Evolutionary conservation across 2,113 vertebrate species (phyloP), one percentile per base, ranked within the genome.

Genomic region (Ictidomys tridecemlineatus): DNA sequence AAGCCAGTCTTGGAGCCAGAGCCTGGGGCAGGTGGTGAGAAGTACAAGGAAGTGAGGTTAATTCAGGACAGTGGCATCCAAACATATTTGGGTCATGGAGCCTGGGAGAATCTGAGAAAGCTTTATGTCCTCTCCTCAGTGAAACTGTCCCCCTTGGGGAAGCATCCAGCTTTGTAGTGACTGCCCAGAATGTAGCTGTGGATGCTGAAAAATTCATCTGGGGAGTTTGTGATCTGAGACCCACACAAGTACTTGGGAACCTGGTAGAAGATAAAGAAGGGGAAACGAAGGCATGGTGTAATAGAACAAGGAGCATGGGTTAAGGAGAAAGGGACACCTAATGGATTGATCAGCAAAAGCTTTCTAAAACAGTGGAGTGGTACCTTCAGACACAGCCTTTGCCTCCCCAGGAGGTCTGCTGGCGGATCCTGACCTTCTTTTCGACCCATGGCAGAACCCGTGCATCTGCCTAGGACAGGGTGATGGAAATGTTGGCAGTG

Each of bases 271-370:
- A 39, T 26, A 39, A 91, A 39, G 63, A 53, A 28, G 79, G 58
- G 39, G 77, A 20, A 65, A n/a, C 1, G 16, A 53, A 80, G 82
- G n/a, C 18, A 7, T 2, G 13, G 39, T 7, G 34, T 67, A 28
- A 30, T 3, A 20, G 39, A 34, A 13, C 4, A 5, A 28, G 28
- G 63, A 58, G 2, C 13, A 30, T 4, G 11, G 10, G 4, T 22
- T 32, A 24, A 56, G 48, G 42, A 34, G 58, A n/a, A 18, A 32
- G 1, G 2, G 30, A 8, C 26, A 42, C 1, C 17, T 2, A 0
- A 1, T 5, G 28, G 65, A 18, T 26, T 16, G 2, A 16, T 24
- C 42, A n/a, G 70, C 42, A 78, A 28, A 58, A 56, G 24, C 37
- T 70, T 91, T 84, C n/a, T 18, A 32, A 80, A 1, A 24, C 11